Conservation (phyloP, 2,797 vertebrate genomes). For the Euphonia xanthogaster region DNA sequence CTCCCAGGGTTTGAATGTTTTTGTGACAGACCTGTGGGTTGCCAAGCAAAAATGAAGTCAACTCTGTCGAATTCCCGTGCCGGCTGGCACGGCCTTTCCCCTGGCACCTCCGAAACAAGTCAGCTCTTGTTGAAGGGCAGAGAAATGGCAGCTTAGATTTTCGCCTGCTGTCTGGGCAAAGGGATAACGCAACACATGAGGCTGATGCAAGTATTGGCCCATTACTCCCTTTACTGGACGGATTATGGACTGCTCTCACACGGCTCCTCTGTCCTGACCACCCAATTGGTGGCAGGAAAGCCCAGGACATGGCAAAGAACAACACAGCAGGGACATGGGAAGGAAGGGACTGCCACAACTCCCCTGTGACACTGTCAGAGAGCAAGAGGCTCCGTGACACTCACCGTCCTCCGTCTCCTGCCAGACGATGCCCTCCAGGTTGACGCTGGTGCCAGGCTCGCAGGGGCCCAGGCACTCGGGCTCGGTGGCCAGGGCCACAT, state of each 20-base stretch:
- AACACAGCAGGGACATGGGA: background rate
- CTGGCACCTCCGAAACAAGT: background rate
- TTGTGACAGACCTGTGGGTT: constrained; percentile 14
- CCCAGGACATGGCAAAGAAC: background rate
- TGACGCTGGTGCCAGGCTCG: constrained; percentile 97
- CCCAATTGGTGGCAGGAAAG: background rate
- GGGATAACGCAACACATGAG: fast-evolving
- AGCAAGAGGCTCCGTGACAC: constrained; percentile 41
- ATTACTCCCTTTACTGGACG: background rate
- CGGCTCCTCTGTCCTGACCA: background rate
- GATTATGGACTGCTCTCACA: background rate
- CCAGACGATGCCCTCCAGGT: constrained; percentile 98
- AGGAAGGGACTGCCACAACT: background rate
- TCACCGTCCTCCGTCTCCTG: constrained; percentile 98
- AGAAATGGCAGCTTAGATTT: background rate
- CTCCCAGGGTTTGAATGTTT: constrained; percentile 19
- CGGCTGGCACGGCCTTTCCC: background rate
- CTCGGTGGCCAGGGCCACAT: constrained; percentile 93
- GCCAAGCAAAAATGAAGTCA: constrained; percentile 44
- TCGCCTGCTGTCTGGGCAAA: background rate
- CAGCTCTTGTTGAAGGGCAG: background rate
- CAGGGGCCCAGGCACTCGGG: constrained; percentile 97
- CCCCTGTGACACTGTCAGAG: background rate
- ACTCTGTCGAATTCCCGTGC: background rate
- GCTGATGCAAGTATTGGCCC: background rate